These are phyloP conservation scores for Champsocephalus esox DNA, from an alignment of 2,797 vertebrate species.

Conservation along the genomic window DNA sequence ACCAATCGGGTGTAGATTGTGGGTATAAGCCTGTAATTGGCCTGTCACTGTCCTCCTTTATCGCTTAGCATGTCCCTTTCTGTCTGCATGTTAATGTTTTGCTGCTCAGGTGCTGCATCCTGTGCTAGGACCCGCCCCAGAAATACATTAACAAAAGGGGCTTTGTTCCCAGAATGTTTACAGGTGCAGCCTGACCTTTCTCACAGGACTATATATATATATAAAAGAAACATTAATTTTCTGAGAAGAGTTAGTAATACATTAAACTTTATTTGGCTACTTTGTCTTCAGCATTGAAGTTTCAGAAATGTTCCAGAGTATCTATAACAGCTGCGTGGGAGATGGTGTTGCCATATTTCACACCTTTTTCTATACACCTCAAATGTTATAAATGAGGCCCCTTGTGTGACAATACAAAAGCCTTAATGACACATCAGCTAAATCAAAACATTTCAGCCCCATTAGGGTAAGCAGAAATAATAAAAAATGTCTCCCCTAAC, in stretches of 20 bases:
- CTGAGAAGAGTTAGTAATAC: background rate
- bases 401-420: constrained; percentile 60
- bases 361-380: background rate
- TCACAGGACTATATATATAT: background rate
- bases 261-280: background rate
- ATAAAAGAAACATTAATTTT: background rate
- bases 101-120: no score
- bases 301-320: background rate
- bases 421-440: constrained; percentile 64
- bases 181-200: no score
- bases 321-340: background rate
- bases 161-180: no score
- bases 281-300: constrained; percentile 4
- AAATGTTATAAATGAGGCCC: constrained; percentile 65
- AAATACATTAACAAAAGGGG: no score
- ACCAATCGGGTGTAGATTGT: no score
- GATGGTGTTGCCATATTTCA: background rate
- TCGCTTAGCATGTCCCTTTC: no score
- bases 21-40: no score
- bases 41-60: no score
- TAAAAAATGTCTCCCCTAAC: constrained; percentile 64
- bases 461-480: constrained; percentile 60
- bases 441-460: constrained; percentile 59
- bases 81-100: no score
- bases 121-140: no score